These are phyloP conservation scores for Strix occidentalis DNA, from an alignment of 2,797 vertebrate species.

Conservation along the genomic window DNA sequence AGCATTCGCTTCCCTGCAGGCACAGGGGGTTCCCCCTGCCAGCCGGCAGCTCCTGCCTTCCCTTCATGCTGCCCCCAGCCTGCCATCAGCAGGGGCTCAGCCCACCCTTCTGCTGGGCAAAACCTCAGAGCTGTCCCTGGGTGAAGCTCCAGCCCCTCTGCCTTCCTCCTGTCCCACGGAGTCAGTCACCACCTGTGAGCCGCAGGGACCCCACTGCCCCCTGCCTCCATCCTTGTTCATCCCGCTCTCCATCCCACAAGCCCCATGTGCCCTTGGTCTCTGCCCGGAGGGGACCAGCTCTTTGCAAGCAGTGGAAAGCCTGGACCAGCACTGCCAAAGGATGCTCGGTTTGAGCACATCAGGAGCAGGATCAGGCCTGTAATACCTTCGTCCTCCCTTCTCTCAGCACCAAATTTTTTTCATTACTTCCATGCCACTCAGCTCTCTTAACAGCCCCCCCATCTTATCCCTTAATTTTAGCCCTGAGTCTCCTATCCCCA, in stretches of 20 bases:
- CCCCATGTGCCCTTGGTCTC: not conserved
- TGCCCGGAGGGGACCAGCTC: not conserved
- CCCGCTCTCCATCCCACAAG: not conserved
- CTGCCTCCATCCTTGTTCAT: not conserved
- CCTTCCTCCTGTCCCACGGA: not conserved
- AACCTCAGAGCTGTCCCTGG: not conserved
- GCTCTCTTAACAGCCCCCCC: not conserved
- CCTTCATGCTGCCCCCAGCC: not conserved
- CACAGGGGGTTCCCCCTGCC: not conserved
- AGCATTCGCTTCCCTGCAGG: not conserved
- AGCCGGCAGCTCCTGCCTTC: not conserved
- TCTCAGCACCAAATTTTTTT: not conserved
- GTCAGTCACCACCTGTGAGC: not conserved
- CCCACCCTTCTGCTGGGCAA: not conserved
- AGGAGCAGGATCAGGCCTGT: not conserved
- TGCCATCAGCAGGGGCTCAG: not conserved
- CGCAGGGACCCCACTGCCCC: not conserved
- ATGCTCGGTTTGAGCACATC: not conserved
- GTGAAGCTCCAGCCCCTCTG: not conserved
- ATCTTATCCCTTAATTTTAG: not conserved
- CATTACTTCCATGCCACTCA: not conserved
- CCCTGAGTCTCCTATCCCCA: not conserved
- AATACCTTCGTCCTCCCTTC: not conserved
- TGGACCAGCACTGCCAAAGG: not conserved
- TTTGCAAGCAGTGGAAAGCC: not conserved